Percentiles rank a stretch among this genome's conserved stretches.
These are phyloP conservation scores for Standfussiana lucernea DNA, from an alignment of 2,888 invertebrate species.

Conservation along the genomic window DNA sequence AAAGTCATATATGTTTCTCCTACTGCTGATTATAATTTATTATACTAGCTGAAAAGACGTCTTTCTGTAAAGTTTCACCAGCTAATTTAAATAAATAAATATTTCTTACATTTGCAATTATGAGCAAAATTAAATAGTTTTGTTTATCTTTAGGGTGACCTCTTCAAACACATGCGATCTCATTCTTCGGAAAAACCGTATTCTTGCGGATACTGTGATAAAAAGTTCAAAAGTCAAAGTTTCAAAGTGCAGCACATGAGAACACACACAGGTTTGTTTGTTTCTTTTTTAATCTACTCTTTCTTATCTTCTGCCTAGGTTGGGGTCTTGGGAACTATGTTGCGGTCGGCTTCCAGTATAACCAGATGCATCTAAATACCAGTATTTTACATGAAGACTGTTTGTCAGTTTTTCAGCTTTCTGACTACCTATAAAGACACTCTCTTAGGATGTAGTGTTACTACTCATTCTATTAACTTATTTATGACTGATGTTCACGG, in stretches of 20 bases:
- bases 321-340: neutral
- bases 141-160: constrained; percentile 79
- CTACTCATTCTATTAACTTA: too few species aligned
- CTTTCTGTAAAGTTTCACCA: neutral
- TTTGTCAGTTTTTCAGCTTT: neutral
- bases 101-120: neutral
- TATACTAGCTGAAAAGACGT: neutral
- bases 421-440: too few species aligned
- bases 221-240: constrained; percentile 96
- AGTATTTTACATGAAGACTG: neutral
- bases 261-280: constrained; percentile 93
- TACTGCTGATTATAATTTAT: neutral
- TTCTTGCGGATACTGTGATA: constrained; percentile 95
- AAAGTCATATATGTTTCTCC: neutral
- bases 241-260: constrained; percentile 95
- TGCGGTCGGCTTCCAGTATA: neutral
- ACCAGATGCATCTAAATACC: neutral
- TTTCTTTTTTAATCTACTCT: neutral
- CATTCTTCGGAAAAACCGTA: constrained; percentile 97
- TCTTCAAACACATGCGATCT: constrained; percentile 88
- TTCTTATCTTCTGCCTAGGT: neutral
- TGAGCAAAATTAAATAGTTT: neutral
- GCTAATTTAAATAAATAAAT: neutral
- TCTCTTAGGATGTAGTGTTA: too few species aligned
- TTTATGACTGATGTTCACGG: too few species aligned